Evolutionary conservation across 1,140 invertebrate species (phyloP).

Genomic region (Schlechtendalia chinensis): DNA sequence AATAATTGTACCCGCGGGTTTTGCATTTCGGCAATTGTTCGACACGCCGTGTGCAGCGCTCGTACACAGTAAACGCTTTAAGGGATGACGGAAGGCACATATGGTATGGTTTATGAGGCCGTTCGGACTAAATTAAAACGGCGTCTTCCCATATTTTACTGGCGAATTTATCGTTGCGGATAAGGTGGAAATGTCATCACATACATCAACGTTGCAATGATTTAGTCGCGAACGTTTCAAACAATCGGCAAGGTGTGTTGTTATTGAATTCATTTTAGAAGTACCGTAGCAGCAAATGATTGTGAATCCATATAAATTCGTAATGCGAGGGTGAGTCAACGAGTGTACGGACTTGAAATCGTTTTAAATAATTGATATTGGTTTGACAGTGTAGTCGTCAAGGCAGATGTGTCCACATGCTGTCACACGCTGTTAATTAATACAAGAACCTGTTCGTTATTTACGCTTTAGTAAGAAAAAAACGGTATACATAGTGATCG

Average conservation of each 20-base stretch:
- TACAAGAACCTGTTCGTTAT: no score
- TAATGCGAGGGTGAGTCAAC: no score
- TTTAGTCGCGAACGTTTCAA: background rate
- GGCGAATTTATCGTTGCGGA: conserved; percentile 33
- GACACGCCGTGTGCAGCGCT: conserved; percentile 7
- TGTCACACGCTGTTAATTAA: no score
- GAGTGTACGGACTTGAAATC: no score
- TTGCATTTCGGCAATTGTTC: conserved; percentile 49
- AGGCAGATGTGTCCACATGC: no score
- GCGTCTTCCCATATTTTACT: background rate
- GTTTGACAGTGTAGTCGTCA: no score
- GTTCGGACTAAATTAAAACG: conserved; percentile 42
- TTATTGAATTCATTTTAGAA: background rate
- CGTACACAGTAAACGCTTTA: background rate
- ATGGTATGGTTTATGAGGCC: conserved; percentile 39
- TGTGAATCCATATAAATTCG: no score
- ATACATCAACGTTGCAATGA: background rate
- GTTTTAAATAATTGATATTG: no score
- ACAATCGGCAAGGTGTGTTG: background rate
- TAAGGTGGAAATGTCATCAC: conserved; percentile 41
- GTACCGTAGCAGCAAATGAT: background rate
- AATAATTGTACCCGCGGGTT: conserved; percentile 44
- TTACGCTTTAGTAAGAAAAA: no score
- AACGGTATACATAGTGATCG: no score
- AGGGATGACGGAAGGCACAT: conserved; percentile 18